Evolutionary conservation across 2,113 vertebrate species (phyloP), one percentile per base, ranked within the genome.

Genomic region (Geococcyx californianus): DNA sequence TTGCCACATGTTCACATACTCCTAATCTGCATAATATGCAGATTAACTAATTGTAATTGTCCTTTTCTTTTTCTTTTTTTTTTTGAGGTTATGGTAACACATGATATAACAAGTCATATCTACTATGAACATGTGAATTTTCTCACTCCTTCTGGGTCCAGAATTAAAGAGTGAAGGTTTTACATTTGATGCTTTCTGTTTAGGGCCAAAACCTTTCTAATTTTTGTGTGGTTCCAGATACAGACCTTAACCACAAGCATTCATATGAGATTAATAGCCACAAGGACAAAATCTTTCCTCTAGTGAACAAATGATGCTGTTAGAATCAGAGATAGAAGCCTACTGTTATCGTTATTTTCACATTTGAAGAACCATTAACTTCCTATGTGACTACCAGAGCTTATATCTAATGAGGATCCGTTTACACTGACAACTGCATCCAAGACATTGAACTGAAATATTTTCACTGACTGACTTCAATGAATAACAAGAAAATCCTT

Each of bases 281-380:
- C 54, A 34, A 45, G 29, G 25, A 76, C 74, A 77, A 88, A 95
- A 73, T 73, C 29, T 60, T 91, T 73, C 67, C 38, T 56, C 33
- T 40, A 47, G 38, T 73, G 75, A 93, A 90, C 26, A 83, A 91
- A 93, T 55, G 55, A 73, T 83, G 63, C 47, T 80, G 18, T 77
- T 76, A 84, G 31, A 93, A 62, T 83, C 68, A 59, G 25, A 56
- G 29, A 63, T 40, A 51, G 72, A 86, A 88, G 7, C 47, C 69
- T 84, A 74, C 26, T 68, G 77, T 87, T 92, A 45, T 69, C 49
- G 88, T 93, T 72, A 67, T 92, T 90, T 88, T 91, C 72, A 67
- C 60, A 75, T 93, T 85, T 88, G 75, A 95, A 95, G 84, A 91
- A 44, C 18, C 28, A 88, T 94, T 94, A 94, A 90, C 79, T 90